phyloP scores from a whole-genome alignment of 2,888 invertebrate genomes.

The Pachliopta kotzebuea region DNA sequence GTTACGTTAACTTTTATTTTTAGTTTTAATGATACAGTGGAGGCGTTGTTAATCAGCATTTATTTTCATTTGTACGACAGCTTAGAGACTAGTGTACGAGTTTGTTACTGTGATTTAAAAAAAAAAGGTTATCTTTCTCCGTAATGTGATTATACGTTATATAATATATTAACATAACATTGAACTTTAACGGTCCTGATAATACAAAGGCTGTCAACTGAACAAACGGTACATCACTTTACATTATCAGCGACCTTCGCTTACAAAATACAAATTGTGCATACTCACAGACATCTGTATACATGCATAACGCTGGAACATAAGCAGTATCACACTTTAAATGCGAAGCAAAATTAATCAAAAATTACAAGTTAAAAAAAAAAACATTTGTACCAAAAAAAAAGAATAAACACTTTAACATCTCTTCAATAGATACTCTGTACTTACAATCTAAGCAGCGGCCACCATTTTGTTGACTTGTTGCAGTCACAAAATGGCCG shows the following conservation, averaged over 20 bases:
- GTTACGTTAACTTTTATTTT: slow-evolving; percentile 43
- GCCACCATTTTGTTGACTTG: slow-evolving; percentile 63
- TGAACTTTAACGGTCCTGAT: slow-evolving; percentile 47
- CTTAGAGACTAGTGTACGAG: slow-evolving; percentile 62
- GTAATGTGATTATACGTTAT: slow-evolving; percentile 36
- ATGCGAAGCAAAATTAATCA: slow-evolving; percentile 72
- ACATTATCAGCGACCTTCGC: slow-evolving; percentile 60
- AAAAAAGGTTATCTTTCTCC: slow-evolving; percentile 36
- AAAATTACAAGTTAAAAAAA: slow-evolving; percentile 42
- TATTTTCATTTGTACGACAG: slow-evolving; percentile 49
- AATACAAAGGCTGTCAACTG: slow-evolving; percentile 43
- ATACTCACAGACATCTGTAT: slow-evolving; percentile 75
- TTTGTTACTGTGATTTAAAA: slow-evolving; percentile 42
- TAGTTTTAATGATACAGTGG: slow-evolving; percentile 72
- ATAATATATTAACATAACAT: slow-evolving; percentile 43
- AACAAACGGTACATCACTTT: slow-evolving; percentile 34
- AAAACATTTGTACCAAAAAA: slow-evolving; percentile 66
- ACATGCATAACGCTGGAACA: slow-evolving; percentile 78
- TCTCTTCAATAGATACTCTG: slow-evolving; percentile 63
- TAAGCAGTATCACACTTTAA: slow-evolving; percentile 77
- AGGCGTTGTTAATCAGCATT: slow-evolving; percentile 58
- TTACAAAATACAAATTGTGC: slow-evolving; percentile 73
- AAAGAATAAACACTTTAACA: slow-evolving; percentile 46
- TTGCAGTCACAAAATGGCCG: slow-evolving; percentile 62
- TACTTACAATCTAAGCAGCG: slow-evolving; percentile 66